Percentiles rank a stretch among this genome's conserved stretches.
phyloP scores from a whole-genome alignment of 2,113 vertebrate genomes.

The Tetrax tetrax region DNA sequence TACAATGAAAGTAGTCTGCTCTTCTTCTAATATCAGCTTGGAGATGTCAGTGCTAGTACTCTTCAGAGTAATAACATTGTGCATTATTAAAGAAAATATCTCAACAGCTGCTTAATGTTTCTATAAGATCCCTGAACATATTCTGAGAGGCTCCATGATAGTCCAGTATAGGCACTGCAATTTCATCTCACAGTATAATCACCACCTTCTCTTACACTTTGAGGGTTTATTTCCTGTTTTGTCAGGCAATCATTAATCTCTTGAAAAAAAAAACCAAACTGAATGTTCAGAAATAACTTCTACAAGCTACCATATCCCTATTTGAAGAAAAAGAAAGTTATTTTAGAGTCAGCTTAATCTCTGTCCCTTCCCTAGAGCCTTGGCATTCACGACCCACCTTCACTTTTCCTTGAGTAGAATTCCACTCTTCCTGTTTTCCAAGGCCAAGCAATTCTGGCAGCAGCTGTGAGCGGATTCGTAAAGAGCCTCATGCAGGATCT shows the following conservation, averaged over 20 bases:
- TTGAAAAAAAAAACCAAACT: background rate
- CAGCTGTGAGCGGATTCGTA: background rate
- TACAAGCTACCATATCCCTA: background rate
- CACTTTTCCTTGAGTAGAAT: background rate
- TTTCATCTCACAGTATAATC: background rate
- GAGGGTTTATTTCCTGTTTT: slow-evolving; percentile 17
- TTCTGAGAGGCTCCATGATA: background rate
- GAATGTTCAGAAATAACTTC: background rate
- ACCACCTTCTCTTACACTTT: background rate
- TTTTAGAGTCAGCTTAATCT: background rate
- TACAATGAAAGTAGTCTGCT: slow-evolving; percentile 44
- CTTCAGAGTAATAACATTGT: slow-evolving; percentile 44
- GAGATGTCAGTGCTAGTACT: slow-evolving; percentile 11
- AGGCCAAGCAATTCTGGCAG: background rate
- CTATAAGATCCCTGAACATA: background rate
- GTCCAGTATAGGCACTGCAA: background rate
- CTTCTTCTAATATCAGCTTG: background rate
- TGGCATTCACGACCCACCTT: background rate
- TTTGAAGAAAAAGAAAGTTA: background rate
- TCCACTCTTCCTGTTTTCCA: background rate
- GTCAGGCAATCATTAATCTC: background rate
- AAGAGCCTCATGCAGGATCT: background rate
- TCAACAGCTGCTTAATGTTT: slow-evolving; percentile 52
- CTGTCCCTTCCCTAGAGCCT: background rate
- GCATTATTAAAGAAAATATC: slow-evolving; percentile 54